These are phyloP conservation scores for Callopanchax toddi DNA, from an alignment of 2,113 vertebrate species.

Conservation along the genomic window DNA sequence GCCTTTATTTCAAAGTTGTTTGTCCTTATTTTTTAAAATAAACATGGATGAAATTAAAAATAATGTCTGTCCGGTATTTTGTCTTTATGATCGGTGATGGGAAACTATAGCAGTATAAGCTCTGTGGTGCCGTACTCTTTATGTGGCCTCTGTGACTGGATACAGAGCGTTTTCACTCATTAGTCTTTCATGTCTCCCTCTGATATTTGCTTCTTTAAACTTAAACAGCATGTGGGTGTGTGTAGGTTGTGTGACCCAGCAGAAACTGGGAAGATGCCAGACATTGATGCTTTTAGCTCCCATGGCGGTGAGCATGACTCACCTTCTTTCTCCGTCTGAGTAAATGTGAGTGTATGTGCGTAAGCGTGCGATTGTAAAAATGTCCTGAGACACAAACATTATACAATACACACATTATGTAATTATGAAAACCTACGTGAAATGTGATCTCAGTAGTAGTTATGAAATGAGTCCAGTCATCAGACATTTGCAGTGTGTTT, in stretches of 20 bases:
- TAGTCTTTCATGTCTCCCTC: constrained; percentile 48
- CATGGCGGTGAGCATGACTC: constrained; percentile 55
- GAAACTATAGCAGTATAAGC: constrained; percentile 13
- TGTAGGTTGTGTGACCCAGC: constrained; percentile 58
- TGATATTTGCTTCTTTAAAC: constrained; percentile 55
- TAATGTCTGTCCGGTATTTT: too few relatives aligned
- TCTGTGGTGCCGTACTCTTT: not conserved
- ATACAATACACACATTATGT: constrained; percentile 42
- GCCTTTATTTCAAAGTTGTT: too few relatives aligned
- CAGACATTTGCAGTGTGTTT: not conserved
- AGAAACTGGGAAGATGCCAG: constrained; percentile 57
- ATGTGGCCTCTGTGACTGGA: constrained; percentile 23
- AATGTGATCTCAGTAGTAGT: constrained; percentile 2
- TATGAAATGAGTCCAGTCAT: constrained; percentile 9
- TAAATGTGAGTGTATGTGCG: constrained; percentile 23
- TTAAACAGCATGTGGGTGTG: constrained; percentile 61
- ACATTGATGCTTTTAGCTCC: constrained; percentile 56
- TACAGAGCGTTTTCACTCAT: constrained; percentile 28
- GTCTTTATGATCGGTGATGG: constrained; percentile 30
- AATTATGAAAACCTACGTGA: constrained; percentile 16
- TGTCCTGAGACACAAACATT: constrained; percentile 37
- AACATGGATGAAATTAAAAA: too few relatives aligned
- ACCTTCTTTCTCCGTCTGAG: constrained; percentile 41
- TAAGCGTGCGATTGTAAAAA: constrained; percentile 36
- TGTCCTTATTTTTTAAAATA: too few relatives aligned